Evolutionary conservation across 2,888 invertebrate species (phyloP), one percentile per base, ranked within the genome.

Genomic region (Drosophila greeni): DNA sequence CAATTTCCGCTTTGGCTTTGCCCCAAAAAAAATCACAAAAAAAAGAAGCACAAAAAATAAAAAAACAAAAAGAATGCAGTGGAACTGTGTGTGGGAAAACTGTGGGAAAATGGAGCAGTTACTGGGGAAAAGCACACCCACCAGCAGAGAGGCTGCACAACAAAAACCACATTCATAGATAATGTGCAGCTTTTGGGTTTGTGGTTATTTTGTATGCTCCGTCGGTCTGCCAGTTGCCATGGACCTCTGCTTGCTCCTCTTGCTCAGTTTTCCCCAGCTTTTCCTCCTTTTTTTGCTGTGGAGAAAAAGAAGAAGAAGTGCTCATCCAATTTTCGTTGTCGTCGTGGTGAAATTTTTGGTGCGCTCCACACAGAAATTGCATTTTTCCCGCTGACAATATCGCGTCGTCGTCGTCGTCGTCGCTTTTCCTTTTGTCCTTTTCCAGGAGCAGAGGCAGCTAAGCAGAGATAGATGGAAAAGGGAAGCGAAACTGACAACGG

Each of bases 141-240:
- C 51, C 70, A 55, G 58, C 4, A 51, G 58, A 6, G 29, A 31
- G 61, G 53, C 56, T 36, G 59, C 29, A 72, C 51, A 58, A 48
- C 66, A 55, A 68, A 69, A 80, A 70, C 74, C 81, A 80, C 85
- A 84, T 83, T 83, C 85, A 85, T 82, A 82, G 82, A 82, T 82
- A 82, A 82, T 82, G 78, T 80, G 85, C 85, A 83, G 85, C 85
- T 72, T 45, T 47, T 74, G 72, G 84, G 83, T 72, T 84, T 82
- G 80, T 65, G 80, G 80, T 80, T 81, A 84, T 81, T 81, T 81
- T 80, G 81, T 84, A 84, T 81, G 81, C 83, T 84, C 76, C 72
- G 83, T 72, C 70, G 83, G 74, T 72, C 80, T 75, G 78, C 67
- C 75, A 75, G 66, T 74, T 77, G 56, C 75, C 74, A 75, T 66